phyloP scores from a whole-genome alignment of 2,113 vertebrate genomes.

The Zosterops japonicus region DNA sequence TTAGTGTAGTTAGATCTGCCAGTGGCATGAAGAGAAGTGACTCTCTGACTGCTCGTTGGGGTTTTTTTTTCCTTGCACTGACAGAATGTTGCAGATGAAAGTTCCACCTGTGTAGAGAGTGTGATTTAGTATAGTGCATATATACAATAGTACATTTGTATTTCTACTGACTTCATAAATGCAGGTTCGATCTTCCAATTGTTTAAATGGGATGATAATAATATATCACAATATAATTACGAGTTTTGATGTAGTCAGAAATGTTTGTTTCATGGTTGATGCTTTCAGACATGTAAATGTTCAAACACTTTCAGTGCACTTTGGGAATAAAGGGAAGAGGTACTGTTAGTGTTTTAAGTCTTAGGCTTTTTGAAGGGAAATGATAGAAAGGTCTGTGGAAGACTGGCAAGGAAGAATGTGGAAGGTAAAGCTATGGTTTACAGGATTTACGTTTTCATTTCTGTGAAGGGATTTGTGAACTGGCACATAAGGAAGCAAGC shows the following conservation, averaged over 20 bases:
- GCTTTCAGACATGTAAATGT: background rate
- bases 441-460: background rate
- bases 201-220: background rate
- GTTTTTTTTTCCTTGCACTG: background rate
- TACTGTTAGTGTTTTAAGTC: background rate
- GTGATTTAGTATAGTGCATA: background rate
- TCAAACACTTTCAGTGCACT: background rate
- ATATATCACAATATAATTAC: background rate
- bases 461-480: background rate
- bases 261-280: background rate
- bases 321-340: background rate
- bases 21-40: background rate
- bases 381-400: background rate
- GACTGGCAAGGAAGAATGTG: background rate
- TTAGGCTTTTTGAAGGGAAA: background rate
- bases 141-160: background rate
- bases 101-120: background rate
- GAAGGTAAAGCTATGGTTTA: background rate
- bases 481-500: background rate
- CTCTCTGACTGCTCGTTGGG: background rate
- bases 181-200: background rate
- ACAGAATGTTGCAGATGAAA: background rate
- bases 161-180: background rate
- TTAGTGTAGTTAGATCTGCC: background rate
- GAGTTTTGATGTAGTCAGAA: background rate